Evolutionary conservation across 2,888 invertebrate species (phyloP), one percentile per base, ranked within the genome.

Genomic region (Molorchus minor): DNA sequence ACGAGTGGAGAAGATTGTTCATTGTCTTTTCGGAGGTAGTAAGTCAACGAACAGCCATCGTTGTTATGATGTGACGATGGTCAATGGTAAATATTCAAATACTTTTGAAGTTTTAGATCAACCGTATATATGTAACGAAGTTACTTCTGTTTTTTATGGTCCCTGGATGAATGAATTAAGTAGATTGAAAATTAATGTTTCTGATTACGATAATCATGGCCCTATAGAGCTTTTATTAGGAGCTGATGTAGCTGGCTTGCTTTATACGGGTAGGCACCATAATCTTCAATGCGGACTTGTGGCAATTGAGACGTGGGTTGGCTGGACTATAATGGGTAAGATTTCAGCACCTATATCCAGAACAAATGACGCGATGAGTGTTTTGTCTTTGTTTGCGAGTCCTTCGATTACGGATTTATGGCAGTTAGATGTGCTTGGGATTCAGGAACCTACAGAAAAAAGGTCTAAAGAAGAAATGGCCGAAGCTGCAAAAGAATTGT

Each of bases 361-460:
- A 43, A 12, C 13, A 7, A 43, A n/a, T 43, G 41, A 43, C 4
- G 21, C 21, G 8, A 45, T 33, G 15, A 45, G 44, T 29, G 30
- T 19, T 30, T 35, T 55, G 10, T 35, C 20, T 7, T 45, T 55
- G 33, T 19, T 55, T 19, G 36, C 20, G 13, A 33, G 66, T 5
- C 65, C 65, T 19, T 59, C 64, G 13, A 60, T 75, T 3, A 62
- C n/a, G n/a, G n/a, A n/a, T n/a, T n/a, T n/a, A n/a, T n/a, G n/a
- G n/a, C n/a, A n/a, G n/a, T n/a, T n/a, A 2, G 77, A 77, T 41
- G 63, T 67, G 2, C 38, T 75, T 2, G 76, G 75, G 0, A 76
- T 77, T 7, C 59, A 19, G 3, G 73, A 77, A 54, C 73, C 75
- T 0, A 51, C 68, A 0, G 67, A 72, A 49, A 70, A 52, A 15